Base-by-base conservation (phyloP, 2,113 vertebrate species). In the Xenopus tropicalis region DNA sequence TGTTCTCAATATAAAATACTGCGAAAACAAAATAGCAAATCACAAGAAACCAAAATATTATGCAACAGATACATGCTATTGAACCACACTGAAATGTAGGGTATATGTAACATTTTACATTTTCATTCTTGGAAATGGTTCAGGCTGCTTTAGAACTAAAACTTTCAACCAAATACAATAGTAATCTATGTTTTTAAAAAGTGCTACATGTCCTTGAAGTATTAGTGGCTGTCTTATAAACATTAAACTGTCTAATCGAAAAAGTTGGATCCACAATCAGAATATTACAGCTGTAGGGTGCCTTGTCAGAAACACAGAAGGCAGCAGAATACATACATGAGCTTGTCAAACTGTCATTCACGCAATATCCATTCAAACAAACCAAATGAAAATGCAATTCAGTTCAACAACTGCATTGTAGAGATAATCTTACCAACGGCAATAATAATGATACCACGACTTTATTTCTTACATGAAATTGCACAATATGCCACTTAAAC, bases 381-480 rank as follows among this genome's bases (percentile, higher is more conserved):
- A 24, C 57, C 14, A 59, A 23, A 59, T 6, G 16, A 59, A 59
- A 24, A 59, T 24, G 20, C 57, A 59, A 59, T 59, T 59, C 23
- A 23, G 57, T 23, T 14, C 57, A 23, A 59, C 57, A 59, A 59
- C 57, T 59, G 57, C 57, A 59, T 23, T 59, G 57, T 59, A 59
- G 57, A 24, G 57, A 59, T 23, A 23, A 59, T 23, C 20, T 59
- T 23, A 9, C 20, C 14, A 59, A 59, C 12, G 20, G 8, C 5
- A 57, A 59, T 59, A 59, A 59, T 59, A 59, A 59, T 23, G 20
- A 59, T 59, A 59, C 10, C 10, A 59, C 8, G 21, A 59, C 57
- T 59, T 59, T 59, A 59, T 59, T 22, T 22, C 17, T 22, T 59
- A 23, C 57, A 59, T 59, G 10, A 59, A 59, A 59, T 24, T 12